Base-by-base conservation (phyloP, 2,113 vertebrate genomes). In the Suricata suricatta region DNA sequence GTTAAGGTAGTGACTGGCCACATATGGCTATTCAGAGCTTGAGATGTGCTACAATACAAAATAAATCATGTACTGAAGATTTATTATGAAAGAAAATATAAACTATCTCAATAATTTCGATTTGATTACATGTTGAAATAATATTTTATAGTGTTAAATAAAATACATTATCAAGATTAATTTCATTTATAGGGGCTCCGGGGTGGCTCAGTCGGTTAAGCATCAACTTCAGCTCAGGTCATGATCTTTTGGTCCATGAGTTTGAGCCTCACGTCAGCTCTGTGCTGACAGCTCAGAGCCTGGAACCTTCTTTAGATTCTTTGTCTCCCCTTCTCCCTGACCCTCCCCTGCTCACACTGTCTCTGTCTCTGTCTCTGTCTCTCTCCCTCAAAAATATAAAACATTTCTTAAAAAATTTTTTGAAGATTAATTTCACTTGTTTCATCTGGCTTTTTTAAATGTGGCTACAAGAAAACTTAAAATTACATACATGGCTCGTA, bases 81-180 rank as follows among this genome's bases (percentile, higher is more conserved):
- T 71, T 69, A 47, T 35, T 23, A 17, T 60, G 15, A 76, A 91
- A 89, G 12, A 84, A 77, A 50, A 69, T 31, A n/a, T 17, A 77
- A 87, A 72, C 47, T 63, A 54, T 60, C 21, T 68, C 44, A 88
- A 41, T 93, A 81, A 79, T 74, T 87, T 77, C 54, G 35, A 79
- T 69, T 64, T 79, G 35, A 80, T 41, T 74, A 60, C 27, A 80
- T 60, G 17, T 74, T 52, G 10, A 96, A 94, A 72, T 74, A 38
- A n/a, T 14, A 57, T 68, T 93, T 83, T 91, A 29, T 5, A 69
- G 31, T 17, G 38, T 66, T 77, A 94, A 77, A 80, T 84, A 77
- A 89, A 86, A 93, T 9, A 89, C 13, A 86, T 6, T 71, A 41
- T 68, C 57, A 95, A 96, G 80, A 94, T 71, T 80, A 81, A 71